Base-by-base conservation (phyloP, 1,140 invertebrate species). In the Macrobrachium nipponense region DNA sequence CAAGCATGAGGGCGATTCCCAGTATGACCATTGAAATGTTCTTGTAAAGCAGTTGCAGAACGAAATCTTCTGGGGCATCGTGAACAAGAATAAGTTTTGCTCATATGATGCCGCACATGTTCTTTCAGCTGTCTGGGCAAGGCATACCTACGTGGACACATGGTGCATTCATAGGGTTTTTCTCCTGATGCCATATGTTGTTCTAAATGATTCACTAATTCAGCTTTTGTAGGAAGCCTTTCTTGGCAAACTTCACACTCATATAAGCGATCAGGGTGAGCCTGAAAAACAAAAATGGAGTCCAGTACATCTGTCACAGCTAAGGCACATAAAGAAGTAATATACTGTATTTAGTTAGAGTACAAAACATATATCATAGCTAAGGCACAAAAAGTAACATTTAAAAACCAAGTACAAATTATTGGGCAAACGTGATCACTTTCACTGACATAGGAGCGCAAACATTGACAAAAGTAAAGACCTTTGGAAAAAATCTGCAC, bases 241-340 rank as follows among this genome's bases (percentile, higher is more conserved):
- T 92, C 90, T 0, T 94, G 94, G 90, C 95, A 96, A 20, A 94
- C 91, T 81, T 94, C 93, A 88, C 95, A 96, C 83, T 95, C 94
- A 90, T 95, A 95, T 6, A 96, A 64, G 6, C 86, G 88, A 20
- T 89, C 85, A 62, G 81, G 82, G 60, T 89, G 88, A 64, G 75
- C 51, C 88, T 89, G 86, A 80, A 80, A 85, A 77, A 60, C 43
- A 75, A 76, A 14, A 58, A 18, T 17, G 43, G 20, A 58, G 12
- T 61, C 14, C 44, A 81, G 12, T 5, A 8, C 8, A 23, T 27
- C 23, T 23, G 20, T 4, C 7, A 23, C 18, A 12, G 14, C 5
- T 5, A 7, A 23, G 20, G 20, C 18, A 12, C 12, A 23, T 17
- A 66, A 68, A n/a, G 3, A 20, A 68, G 66, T 68, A 27, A 5